Conservation (phyloP, 2,888 invertebrate species). For the Brenthis hecate region DNA sequence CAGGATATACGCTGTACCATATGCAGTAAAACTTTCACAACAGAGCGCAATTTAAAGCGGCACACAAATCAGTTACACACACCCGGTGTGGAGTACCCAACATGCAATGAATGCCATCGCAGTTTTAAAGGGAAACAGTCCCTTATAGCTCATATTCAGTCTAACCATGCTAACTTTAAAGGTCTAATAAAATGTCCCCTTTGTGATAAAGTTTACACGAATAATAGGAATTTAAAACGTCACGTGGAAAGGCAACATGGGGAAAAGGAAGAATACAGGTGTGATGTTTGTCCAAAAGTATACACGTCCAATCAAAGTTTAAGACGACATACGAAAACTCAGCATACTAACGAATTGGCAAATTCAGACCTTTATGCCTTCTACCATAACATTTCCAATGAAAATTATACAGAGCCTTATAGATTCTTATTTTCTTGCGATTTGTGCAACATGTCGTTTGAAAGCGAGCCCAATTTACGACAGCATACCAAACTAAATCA, state of each 20-base stretch:
- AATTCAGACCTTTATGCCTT: neutral
- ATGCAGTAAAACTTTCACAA: slow-evolving; percentile 61
- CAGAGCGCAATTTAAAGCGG: slow-evolving; percentile 60
- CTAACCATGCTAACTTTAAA: slow-evolving; percentile 43
- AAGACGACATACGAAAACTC: slow-evolving; percentile 52
- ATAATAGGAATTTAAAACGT: slow-evolving; percentile 59
- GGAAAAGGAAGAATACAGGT: slow-evolving; percentile 55
- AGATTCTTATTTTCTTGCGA: slow-evolving; percentile 47
- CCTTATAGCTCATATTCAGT: slow-evolving; percentile 58
- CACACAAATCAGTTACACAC: slow-evolving; percentile 64
- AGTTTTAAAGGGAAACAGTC: slow-evolving; percentile 59
- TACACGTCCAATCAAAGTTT: slow-evolving; percentile 67
- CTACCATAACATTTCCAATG: slow-evolving; percentile 36
- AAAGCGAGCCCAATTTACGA: slow-evolving; percentile 53
- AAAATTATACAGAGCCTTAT: slow-evolving; percentile 29
- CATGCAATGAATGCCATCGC: slow-evolving; percentile 60
- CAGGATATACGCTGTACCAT: slow-evolving; percentile 53
- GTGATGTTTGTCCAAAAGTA: slow-evolving; percentile 63
- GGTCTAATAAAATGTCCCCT: slow-evolving; percentile 51
- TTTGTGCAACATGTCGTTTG: slow-evolving; percentile 52
- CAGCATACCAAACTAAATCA: slow-evolving; percentile 63
- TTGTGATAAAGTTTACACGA: slow-evolving; percentile 61
- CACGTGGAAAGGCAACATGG: slow-evolving; percentile 65
- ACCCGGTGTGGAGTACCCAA: slow-evolving; percentile 55
- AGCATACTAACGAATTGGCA: slow-evolving; percentile 42